These are phyloP conservation scores for Leptopilina myrica DNA, from an alignment of 2,888 invertebrate species.

Conservation along the genomic window DNA sequence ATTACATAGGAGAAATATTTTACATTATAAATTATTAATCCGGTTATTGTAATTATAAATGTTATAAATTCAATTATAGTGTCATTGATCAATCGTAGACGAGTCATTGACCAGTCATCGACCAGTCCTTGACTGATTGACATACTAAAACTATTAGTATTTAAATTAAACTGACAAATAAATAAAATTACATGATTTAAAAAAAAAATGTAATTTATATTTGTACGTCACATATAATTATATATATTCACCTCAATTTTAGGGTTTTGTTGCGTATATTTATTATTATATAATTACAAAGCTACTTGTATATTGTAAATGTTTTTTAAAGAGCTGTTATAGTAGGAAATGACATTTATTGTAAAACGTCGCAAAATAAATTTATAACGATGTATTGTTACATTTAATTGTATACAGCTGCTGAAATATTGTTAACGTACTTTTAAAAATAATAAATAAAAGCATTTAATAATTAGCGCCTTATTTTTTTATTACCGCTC, in stretches of 20 bases:
- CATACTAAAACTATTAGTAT: too few relatives aligned
- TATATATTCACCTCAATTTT: conserved; percentile 15
- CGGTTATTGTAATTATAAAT: too few relatives aligned
- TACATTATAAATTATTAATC: too few relatives aligned
- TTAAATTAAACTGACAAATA: conserved; percentile 2
- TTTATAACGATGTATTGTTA: conserved; percentile 62
- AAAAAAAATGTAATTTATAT: conserved; percentile 19
- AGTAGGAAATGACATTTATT: conserved; percentile 40
- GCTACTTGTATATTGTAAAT: conserved; percentile 40
- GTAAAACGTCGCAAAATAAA: conserved; percentile 49
- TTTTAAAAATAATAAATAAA: conserved; percentile 39
- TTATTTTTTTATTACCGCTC: neutral
- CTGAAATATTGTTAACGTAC: conserved; percentile 67
- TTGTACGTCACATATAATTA: neutral
- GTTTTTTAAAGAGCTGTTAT: conserved; percentile 27
- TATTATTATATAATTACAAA: conserved; percentile 29
- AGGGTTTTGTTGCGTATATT: conserved; percentile 25
- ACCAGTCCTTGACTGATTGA: too few relatives aligned
- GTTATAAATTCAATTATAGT: too few relatives aligned
- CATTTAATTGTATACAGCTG: conserved; percentile 60
- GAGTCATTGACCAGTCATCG: too few relatives aligned
- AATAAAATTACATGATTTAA: conserved; percentile 3
- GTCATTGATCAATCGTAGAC: too few relatives aligned
- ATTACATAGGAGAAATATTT: too few relatives aligned
- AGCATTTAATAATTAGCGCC: neutral